phyloP scores from a whole-genome alignment of 37 sponge, comb jelly and placozoan genomes.

The Chondrosia reniformis region DNA sequence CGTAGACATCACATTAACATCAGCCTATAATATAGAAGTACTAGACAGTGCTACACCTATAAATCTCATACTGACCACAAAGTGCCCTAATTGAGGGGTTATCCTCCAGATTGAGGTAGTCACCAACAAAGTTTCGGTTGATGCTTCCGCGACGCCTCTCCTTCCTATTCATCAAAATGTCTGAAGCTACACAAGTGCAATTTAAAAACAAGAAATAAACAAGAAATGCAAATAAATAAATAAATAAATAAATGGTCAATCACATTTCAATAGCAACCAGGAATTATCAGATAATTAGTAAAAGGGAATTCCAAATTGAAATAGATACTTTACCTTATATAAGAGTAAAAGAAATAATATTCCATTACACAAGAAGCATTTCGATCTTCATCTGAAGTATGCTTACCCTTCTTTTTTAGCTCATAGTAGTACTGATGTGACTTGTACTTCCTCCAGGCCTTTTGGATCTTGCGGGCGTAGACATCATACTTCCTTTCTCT shows the following conservation, averaged over 20 bases:
- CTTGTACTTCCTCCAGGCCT: constrained; percentile 79
- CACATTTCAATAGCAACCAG: too few relatives aligned
- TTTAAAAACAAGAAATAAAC: neutral
- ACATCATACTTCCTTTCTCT: constrained; percentile 95
- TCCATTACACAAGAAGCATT: neutral
- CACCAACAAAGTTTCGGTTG: constrained; percentile 94
- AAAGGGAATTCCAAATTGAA: too few relatives aligned
- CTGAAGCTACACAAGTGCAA: constrained; percentile 59
- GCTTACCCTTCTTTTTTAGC: constrained; percentile 83
- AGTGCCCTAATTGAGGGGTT: constrained; percentile 87
- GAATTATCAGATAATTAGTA: too few relatives aligned
- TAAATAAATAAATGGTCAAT: too few relatives aligned
- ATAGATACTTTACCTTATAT: too few relatives aligned
- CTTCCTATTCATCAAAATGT: constrained; percentile 92
- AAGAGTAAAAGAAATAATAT: too few relatives aligned
- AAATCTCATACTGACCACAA: constrained; percentile 71
- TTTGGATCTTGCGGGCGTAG: constrained; percentile 92
- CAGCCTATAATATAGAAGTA: neutral
- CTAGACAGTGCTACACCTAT: neutral
- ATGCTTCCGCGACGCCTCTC: constrained; percentile 86
- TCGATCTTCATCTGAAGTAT: neutral
- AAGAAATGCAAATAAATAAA: too few relatives aligned
- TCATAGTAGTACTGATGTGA: constrained; percentile 73
- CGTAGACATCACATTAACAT: neutral
- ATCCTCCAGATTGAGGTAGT: constrained; percentile 88